Base-by-base conservation (phyloP, 2,888 invertebrate genomes). In the Clepsis dumicolana region DNA sequence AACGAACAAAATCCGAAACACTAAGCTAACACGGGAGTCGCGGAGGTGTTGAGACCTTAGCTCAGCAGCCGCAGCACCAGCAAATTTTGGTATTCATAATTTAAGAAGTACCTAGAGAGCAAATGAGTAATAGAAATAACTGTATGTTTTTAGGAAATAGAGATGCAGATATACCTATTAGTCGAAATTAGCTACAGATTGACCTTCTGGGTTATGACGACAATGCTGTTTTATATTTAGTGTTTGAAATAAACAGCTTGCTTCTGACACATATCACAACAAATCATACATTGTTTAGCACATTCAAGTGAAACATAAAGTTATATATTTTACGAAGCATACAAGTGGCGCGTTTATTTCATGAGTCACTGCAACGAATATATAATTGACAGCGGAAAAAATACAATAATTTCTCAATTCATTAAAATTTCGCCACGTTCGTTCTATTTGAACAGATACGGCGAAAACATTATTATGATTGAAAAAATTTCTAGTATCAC, bases 271-370 rank as follows among this genome's bases (percentile, higher is more conserved):
- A 67, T 63, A 67, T 67, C 61, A 54, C 54, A 56, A 35, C 53
- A 62, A 62, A 35, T 48, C 56, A 38, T 50, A 35, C 62, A 67
- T 67, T 67, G 67, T 67, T 67, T 38, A 35, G 38, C 56, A 50
- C 56, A 38, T 66, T 21, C 27, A 64, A 41, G 54, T 41, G 12
- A n/a, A n/a, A 54, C 27, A 25, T 48, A 54, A 44, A 67, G 50
- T 63, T 67, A 62, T 56, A 62, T 62, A 67, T 56, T 67, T 63
- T 63, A 63, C 48, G 56, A 66, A 56, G 66, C 61, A 41, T 60
- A 56, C 64, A 59, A 35, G 44, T 18, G 50, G 35, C 67, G 56
- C 48, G 62, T 63, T 63, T 63, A 38, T 41, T 38, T 29, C 21
- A 24, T 67, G 67, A 67, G 32, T 67, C 67, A 67, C 56, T 27